Evolutionary conservation across 2,888 invertebrate species (phyloP), one percentile per base, ranked within the genome.

Genomic region (Apamea epomidion): DNA sequence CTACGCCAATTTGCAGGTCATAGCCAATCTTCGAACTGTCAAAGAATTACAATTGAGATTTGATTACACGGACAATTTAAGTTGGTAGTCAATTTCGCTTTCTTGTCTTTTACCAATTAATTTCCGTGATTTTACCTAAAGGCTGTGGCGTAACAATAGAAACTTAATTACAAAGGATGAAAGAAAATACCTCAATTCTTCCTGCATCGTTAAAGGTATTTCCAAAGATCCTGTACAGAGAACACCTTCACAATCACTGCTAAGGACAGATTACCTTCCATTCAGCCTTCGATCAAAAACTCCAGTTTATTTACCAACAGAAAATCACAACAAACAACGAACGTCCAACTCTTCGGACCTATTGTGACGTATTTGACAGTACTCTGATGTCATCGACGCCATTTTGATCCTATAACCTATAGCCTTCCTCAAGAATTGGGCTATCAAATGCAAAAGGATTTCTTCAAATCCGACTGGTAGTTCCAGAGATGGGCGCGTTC

Each of bases 371-470:
- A 54, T 64, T 81, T 83, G 78, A 83, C 51, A 78, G 62, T 5
- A 21, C 25, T 65, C 8, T 76, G 67, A 74, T 80, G 67, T 70
- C 70, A 82, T 16, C 18, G 72, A 48, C 60, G 54, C 51, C 69
- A 82, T 81, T 82, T 82, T 81, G 75, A 89, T 84, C 80, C 80
- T 21, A 6, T 51, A 18, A 18, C 18, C 6, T 18, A 51, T 18
- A 51, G 51, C 51, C 18, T 51, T 51, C 18, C 21, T 51, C 6
- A 7, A 51, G 18, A 18, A 51, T 7, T 51, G 1, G 18, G 21
- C 21, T 51, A 21, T 21, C 6, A 18, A 51, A 18, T 51, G 48
- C 48, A 16, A 48, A 48, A 16, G 16, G 48, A 48, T 16, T 16
- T 48, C 5, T 48, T 48, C 16, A 48, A 48, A 16, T 48, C 48